These are phyloP conservation scores for Centrocercus urophasianus DNA, from an alignment of 2,113 vertebrate species.

Conservation along the genomic window DNA sequence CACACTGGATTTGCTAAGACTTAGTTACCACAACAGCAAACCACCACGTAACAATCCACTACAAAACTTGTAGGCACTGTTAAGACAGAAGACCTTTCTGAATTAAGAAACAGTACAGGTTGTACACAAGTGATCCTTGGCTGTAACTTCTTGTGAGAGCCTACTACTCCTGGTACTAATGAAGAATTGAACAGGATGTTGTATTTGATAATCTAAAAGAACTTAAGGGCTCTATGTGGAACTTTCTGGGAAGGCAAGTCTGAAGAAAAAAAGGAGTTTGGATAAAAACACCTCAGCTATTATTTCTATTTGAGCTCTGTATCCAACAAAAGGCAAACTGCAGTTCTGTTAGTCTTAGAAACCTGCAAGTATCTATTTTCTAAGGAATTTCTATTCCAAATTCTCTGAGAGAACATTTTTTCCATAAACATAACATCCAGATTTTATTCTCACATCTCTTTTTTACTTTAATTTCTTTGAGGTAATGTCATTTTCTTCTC, in stretches of 20 bases:
- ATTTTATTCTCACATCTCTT: background rate
- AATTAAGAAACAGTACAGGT: background rate
- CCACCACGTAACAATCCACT: background rate
- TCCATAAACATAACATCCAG: background rate
- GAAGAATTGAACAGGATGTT: background rate
- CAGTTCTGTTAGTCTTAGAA: background rate
- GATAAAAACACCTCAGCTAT: background rate
- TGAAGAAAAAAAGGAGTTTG: background rate
- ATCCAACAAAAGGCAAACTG: background rate
- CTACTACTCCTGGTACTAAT: background rate
- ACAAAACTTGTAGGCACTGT: background rate
- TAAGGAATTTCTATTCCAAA: background rate
- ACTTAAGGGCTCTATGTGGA: background rate
- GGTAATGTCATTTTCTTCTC: background rate
- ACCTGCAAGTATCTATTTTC: background rate
- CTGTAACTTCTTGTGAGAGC: background rate
- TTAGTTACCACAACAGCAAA: background rate
- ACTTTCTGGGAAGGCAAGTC: background rate
- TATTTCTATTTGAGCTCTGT: background rate
- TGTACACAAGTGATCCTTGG: background rate
- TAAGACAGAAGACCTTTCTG: background rate
- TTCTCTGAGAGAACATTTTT: background rate
- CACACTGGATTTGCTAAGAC: background rate
- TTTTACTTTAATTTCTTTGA: background rate
- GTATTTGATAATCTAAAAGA: background rate